A percentile compares a stretch with the other conserved stretches of the same genome.
Conservation (phyloP, 2,888 invertebrate species). For the Diogma glabrata region DNA sequence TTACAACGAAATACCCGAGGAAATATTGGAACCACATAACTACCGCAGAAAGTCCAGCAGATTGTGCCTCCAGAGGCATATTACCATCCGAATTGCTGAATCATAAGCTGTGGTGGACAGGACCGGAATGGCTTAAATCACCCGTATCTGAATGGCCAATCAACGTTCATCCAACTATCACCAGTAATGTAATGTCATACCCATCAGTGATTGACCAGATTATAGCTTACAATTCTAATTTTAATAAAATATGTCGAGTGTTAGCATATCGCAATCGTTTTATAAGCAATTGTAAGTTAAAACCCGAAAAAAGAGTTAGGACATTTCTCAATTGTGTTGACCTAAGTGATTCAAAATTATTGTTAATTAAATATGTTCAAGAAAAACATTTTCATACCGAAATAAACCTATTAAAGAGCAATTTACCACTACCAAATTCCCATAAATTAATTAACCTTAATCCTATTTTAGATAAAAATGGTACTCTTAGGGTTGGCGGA, state of each 20-base stretch:
- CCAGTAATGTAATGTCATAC: neutral
- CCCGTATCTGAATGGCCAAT: neutral
- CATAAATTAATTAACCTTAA: neutral
- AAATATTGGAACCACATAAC: constrained; percentile 1
- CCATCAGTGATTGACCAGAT: too few species aligned
- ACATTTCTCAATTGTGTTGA: neutral
- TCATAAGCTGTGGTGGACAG: neutral
- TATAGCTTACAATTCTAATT: too few species aligned
- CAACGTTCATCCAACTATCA: neutral
- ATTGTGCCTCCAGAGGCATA: neutral
- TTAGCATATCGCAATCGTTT: neutral
- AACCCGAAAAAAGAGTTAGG: neutral
- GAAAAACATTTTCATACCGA: neutral
- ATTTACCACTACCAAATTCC: neutral
- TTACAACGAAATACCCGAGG: neutral
- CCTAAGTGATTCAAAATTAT: too few species aligned
- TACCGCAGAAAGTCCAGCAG: neutral
- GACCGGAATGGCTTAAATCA: neutral
- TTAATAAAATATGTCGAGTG: too few species aligned
- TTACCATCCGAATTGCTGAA: neutral
- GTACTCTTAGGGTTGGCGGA: neutral
- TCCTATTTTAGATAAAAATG: neutral
- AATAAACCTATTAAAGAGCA: neutral
- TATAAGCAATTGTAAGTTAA: neutral
- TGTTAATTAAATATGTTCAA: too few species aligned